These are phyloP conservation scores for Telmatherina bonti DNA, from an alignment of 2,797 vertebrate species.

Conservation along the genomic window DNA sequence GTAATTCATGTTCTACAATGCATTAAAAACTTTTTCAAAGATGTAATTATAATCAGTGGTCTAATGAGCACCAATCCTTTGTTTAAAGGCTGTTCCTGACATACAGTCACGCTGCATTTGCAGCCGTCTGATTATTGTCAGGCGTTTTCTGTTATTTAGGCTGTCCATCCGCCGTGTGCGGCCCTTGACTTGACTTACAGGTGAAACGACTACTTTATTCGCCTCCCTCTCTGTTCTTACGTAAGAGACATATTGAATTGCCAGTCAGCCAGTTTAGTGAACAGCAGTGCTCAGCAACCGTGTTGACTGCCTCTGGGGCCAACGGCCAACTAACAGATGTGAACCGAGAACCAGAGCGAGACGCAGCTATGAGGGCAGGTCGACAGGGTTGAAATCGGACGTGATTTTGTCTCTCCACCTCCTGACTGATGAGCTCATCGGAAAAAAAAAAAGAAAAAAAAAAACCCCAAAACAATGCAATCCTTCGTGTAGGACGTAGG, in stretches of 20 bases:
- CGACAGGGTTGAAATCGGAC: constrained; percentile 53
- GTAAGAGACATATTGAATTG: constrained; percentile 78
- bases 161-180: neutral
- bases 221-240: constrained; percentile 51
- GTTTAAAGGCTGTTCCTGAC: neutral
- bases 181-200: constrained; percentile 17
- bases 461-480: constrained; percentile 42
- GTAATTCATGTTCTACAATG: neutral
- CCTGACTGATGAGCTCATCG: constrained; percentile 37
- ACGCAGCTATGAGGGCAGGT: constrained; percentile 46
- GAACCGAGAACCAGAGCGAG: constrained; percentile 53
- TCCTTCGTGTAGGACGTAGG: constrained; percentile 26
- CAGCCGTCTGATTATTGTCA: neutral
- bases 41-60: neutral
- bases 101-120: neutral
- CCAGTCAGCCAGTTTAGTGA: constrained; percentile 73
- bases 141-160: neutral
- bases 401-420: constrained; percentile 66
- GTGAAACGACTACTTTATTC: constrained; percentile 27
- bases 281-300: constrained; percentile 72
- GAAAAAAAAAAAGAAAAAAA: constrained; percentile 15
- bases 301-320: constrained; percentile 68
- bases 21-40: neutral
- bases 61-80: neutral
- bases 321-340: constrained; percentile 79